Percentiles rank a stretch among this genome's conserved stretches.
phyloP scores from a whole-genome alignment of 2,888 invertebrate genomes.

The Sycophila texana region DNA sequence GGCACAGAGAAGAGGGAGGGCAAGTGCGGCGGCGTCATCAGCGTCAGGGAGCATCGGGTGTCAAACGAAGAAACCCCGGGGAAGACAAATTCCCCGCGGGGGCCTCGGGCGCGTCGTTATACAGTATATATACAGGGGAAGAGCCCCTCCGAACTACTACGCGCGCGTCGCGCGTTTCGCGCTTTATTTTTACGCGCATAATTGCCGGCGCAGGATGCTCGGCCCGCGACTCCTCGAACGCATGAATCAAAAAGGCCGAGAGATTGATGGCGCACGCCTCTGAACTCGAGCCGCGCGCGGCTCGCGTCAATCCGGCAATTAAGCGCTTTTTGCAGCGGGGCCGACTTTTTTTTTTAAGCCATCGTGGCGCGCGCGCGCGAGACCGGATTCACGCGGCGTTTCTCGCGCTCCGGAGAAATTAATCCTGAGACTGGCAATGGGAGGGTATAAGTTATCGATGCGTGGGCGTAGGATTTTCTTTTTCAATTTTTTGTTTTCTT shows the following conservation, averaged over 20 bases:
- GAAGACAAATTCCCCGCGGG: constrained; percentile 68
- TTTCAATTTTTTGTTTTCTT: too few relatives aligned
- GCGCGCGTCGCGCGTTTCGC: constrained; percentile 53
- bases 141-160: constrained; percentile 40
- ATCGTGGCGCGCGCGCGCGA: background rate
- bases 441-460: too few relatives aligned
- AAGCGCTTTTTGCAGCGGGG: constrained; percentile 24
- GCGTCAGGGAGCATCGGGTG: constrained; percentile 67
- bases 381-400: constrained; percentile 17
- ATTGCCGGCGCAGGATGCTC: constrained; percentile 56
- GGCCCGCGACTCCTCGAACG: background rate
- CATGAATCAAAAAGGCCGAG: constrained; percentile 43
- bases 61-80: constrained; percentile 65
- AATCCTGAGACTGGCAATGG: background rate
- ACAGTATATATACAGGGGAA: background rate
- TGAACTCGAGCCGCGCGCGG: constrained; percentile 1
- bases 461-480: too few relatives aligned
- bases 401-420: background rate
- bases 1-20: background rate
- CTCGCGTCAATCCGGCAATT: constrained; percentile 50
- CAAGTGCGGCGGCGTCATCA: constrained; percentile 56
- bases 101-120: constrained; percentile 66
- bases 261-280: constrained; percentile 49
- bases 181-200: constrained; percentile 64
- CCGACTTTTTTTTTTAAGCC: background rate